Base-by-base conservation (phyloP, 2,113 vertebrate species). In the Pimephales promelas region DNA sequence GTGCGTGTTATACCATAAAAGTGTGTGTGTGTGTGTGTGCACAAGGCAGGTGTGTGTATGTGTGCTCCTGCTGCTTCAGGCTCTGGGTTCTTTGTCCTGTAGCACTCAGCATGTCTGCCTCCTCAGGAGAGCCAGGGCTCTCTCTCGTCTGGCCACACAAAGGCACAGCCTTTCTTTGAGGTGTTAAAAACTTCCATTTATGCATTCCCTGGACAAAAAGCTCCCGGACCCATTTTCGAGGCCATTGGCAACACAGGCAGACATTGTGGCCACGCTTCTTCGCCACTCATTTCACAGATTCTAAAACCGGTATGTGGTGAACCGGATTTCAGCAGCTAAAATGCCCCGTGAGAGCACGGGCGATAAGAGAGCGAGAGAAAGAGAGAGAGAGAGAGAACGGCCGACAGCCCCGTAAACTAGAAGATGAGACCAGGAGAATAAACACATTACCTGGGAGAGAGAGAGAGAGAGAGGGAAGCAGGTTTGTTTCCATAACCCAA, bases 121-220 rank as follows among this genome's bases (percentile, higher is more conserved):
- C 92, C 94, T 94, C 92, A 74, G 90, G 94, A 94, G 94, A 95
- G 90, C 89, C 91, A 86, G 92, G 91, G 91, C 86, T 92, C 92
- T 91, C 92, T 92, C 93, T 91, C 91, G 92, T 93, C 90, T 91
- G 90, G 90, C 90, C 91, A 92, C 92, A 94, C 93, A 94, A 95
- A 94, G 93, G 90, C 91, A 92, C 90, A 88, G 91, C 90, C 92
- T 88, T 94, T 92, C 92, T 94, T 94, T 94, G 92, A 95, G 93
- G 94, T 95, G 94, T 94, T 95, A 94, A 94, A 95, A 95, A 94
- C 93, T 91, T 94, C 94, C 93, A 95, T 95, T 94, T 94, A 94
- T 94, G 92, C 93, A 94, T 94, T 94, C 93, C 92, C 93, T 90
- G 90, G 93, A 94, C 93, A 93, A 94, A 89, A 87, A 88, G 86